A percentile compares a stretch with the other conserved stretches of the same genome.
Conservation (phyloP, 2,113 vertebrate genomes). For the Neodontobutis hainanensis region DNA sequence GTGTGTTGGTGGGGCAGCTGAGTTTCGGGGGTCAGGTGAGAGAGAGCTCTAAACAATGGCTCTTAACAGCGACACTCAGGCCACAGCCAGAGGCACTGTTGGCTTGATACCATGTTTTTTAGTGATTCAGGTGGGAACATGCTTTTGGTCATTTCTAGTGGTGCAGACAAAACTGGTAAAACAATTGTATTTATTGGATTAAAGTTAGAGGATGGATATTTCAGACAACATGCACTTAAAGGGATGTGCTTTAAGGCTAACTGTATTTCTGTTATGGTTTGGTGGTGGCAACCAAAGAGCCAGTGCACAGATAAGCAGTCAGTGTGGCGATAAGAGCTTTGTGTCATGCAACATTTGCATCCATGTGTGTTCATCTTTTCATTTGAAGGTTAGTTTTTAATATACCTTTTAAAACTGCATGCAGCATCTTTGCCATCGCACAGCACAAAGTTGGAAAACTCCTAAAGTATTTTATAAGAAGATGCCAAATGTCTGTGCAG, state of each 20-base stretch:
- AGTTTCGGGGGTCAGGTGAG: conserved; percentile 66
- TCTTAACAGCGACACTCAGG: conserved; percentile 32
- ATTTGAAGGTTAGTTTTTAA: conserved; percentile 32
- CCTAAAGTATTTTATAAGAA: neutral
- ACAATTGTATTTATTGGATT: too few relatives aligned
- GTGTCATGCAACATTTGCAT: conserved; percentile 45
- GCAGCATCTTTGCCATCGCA: neutral
- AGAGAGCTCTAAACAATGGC: conserved; percentile 37
- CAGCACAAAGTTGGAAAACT: neutral
- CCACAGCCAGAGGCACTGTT: neutral
- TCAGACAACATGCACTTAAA: too few relatives aligned
- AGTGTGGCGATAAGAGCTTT: conserved; percentile 56
- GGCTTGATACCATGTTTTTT: too few relatives aligned
- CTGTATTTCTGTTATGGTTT: conserved; percentile 18
- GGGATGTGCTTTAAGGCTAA: neutral
- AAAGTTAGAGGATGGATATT: too few relatives aligned
- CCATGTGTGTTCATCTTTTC: conserved; percentile 5
- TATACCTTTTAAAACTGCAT: neutral
- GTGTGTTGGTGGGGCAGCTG: conserved; percentile 46
- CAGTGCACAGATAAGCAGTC: conserved; percentile 40
- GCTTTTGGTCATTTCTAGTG: conserved; percentile 11
- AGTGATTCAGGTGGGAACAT: conserved; percentile 45
- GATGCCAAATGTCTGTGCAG: neutral
- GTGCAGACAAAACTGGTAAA: neutral
- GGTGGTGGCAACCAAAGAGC: conserved; percentile 66